A percentile compares a stretch with the other conserved stretches of the same genome.
Evolutionary conservation across 2,113 vertebrate genomes (phyloP).

Genomic region (Labrus mixtus): DNA sequence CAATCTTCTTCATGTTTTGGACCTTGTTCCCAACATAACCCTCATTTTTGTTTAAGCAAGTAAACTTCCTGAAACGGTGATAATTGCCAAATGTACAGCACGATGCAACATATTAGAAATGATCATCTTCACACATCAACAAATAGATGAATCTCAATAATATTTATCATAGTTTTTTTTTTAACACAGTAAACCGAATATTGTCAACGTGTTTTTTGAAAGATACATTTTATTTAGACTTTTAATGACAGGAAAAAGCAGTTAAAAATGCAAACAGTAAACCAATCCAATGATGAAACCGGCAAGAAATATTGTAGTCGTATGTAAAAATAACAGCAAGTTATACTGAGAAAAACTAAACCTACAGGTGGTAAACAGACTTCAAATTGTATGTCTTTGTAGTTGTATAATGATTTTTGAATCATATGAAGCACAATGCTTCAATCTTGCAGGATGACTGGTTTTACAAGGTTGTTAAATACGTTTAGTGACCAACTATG

Average conservation of each 20-base stretch:
- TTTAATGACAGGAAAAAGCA: constrained; percentile 45
- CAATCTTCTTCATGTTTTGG: no score
- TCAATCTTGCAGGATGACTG: not conserved
- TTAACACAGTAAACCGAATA: not conserved
- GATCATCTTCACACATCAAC: no score
- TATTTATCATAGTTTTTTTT: not conserved
- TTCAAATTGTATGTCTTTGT: not conserved
- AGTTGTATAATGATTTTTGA: not conserved
- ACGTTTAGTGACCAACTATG: not conserved
- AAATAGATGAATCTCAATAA: no score
- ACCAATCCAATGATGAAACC: constrained; percentile 4
- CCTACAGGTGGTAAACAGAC: not conserved
- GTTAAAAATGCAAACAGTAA: constrained; percentile 40
- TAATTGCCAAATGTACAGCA: no score
- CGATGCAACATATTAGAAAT: no score
- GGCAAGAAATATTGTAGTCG: constrained; percentile 2
- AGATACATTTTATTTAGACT: constrained; percentile 34
- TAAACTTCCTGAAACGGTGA: no score
- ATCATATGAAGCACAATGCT: not conserved
- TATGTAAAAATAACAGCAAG: constrained; percentile 49
- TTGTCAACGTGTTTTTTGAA: not conserved
- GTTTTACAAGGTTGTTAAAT: not conserved
- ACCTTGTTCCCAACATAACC: no score
- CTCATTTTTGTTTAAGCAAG: no score
- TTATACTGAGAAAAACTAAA: constrained; percentile 1